A percentile compares a stretch with the other conserved stretches of the same genome.
These are phyloP conservation scores for Drosophila sp. DNA, from an alignment of 1,140 invertebrate species.

Conservation along the genomic window DNA sequence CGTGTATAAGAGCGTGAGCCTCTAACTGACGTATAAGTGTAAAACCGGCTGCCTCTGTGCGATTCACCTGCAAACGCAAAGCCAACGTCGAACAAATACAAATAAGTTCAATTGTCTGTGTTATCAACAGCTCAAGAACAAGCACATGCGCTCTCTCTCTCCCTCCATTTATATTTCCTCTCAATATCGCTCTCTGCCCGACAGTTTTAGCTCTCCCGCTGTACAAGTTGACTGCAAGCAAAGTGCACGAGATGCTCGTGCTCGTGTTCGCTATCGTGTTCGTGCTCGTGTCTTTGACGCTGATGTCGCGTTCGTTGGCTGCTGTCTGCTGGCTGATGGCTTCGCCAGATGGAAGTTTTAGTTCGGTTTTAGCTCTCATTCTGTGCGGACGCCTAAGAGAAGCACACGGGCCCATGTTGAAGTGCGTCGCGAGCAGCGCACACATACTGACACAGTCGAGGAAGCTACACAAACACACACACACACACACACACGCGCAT, in stretches of 20 bases:
- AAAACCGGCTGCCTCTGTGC: constrained; percentile 25
- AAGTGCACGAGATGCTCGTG: constrained; percentile 25
- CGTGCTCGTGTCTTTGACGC: constrained; percentile 17
- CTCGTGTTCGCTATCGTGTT: not conserved
- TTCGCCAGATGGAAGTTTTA: constrained; percentile 62
- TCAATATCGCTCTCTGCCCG: constrained; percentile 8
- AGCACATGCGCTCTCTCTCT: constrained; percentile 33
- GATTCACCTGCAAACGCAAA: constrained; percentile 32
- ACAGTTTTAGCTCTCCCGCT: constrained; percentile 9
- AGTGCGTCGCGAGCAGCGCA: constrained; percentile 63
- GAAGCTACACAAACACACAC: constrained; percentile 38
- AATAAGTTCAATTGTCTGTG: constrained; percentile 45
- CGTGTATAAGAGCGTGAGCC: constrained; percentile 1
- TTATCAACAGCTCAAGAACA: constrained; percentile 30
- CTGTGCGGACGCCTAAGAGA: constrained; percentile 69
- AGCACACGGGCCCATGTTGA: constrained; percentile 40
- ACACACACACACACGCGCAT: constrained; percentile 27
- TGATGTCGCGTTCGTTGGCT: constrained; percentile 30
- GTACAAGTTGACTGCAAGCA: constrained; percentile 29
- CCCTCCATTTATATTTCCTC: too few relatives aligned
- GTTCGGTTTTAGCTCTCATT: constrained; percentile 82
- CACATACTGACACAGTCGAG: constrained; percentile 38
- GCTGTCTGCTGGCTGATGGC: constrained; percentile 32
- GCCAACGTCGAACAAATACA: constrained; percentile 28
- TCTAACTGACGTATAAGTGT: constrained; percentile 24